These are phyloP conservation scores for Cremastinae sp. DNA, from an alignment of 2,888 invertebrate genomes.

Conservation along the genomic window DNA sequence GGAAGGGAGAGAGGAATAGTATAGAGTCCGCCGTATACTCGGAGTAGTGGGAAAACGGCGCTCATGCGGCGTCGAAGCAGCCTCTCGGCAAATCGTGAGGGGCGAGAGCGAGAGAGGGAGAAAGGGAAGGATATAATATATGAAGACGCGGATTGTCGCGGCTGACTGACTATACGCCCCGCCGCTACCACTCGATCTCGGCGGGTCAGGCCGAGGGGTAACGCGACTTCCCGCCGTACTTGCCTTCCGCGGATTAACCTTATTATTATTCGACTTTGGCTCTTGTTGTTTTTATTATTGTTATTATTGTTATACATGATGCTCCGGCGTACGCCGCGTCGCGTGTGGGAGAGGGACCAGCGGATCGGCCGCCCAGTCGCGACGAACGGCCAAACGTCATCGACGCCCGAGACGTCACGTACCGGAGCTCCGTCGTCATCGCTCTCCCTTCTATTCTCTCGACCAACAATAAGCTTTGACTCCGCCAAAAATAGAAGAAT, in stretches of 20 bases:
- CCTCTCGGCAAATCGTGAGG: slow-evolving; percentile 32
- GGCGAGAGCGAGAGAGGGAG: too few species aligned
- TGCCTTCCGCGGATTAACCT: slow-evolving; percentile 75
- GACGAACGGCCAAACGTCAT: too few species aligned
- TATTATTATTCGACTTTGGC: slow-evolving; percentile 68
- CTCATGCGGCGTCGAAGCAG: too few species aligned
- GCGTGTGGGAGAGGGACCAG: too few species aligned
- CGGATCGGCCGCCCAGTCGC: too few species aligned
- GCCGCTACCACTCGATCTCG: slow-evolving; percentile 18
- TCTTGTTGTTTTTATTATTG: neutral
- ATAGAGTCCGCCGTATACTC: too few species aligned
- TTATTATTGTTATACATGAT: neutral
- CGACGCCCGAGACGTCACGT: too few species aligned
- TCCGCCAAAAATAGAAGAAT: too few species aligned
- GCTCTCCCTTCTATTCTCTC: too few species aligned
- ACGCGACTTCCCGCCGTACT: slow-evolving; percentile 74
- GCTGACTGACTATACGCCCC: slow-evolving; percentile 39
- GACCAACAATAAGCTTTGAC: too few species aligned
- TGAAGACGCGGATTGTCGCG: slow-evolving; percentile 43
- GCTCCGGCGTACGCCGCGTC: neutral
- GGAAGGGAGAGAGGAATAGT: slow-evolving; percentile 40
- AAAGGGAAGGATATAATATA: too few species aligned
- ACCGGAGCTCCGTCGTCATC: too few species aligned
- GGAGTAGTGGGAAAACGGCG: slow-evolving; percentile 31
- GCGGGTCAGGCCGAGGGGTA: neutral